Evolutionary conservation across 1,140 invertebrate genomes (phyloP).

Genomic region (Acromyrmex charruanus): DNA sequence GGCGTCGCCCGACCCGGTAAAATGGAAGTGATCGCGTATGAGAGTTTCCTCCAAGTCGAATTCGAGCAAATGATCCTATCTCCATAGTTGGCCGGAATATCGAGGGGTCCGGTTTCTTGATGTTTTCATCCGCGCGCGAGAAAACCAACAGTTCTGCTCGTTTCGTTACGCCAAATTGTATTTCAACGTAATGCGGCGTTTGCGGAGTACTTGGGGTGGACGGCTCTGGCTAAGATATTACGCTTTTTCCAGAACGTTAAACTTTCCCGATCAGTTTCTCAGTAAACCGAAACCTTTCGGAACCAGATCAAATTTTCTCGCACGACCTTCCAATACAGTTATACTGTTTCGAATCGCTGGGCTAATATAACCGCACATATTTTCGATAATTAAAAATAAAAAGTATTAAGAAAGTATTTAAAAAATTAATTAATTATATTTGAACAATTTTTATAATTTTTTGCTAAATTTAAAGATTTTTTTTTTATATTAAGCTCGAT

Average conservation of each 20-base stretch:
- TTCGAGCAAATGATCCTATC: slow-evolving; percentile 54
- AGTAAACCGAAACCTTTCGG: not conserved
- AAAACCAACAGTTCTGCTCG: slow-evolving; percentile 4
- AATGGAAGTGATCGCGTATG: slow-evolving; percentile 47
- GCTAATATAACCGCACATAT: not conserved
- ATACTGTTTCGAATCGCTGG: not conserved
- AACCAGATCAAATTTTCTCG: slow-evolving; percentile 49
- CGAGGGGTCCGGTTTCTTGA: slow-evolving; percentile 25
- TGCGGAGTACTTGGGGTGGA: not conserved
- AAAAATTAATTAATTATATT: not conserved
- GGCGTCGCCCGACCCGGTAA: slow-evolving; percentile 22
- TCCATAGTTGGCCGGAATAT: slow-evolving; percentile 49
- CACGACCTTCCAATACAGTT: not conserved
- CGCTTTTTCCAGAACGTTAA: slow-evolving; percentile 40
- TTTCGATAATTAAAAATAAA: not conserved
- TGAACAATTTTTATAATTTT: not conserved
- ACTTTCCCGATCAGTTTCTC: slow-evolving; percentile 17
- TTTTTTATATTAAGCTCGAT: not conserved
- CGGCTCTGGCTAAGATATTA: slow-evolving; percentile 35
- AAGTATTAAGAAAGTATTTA: not conserved
- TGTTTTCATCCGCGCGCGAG: slow-evolving; percentile 37
- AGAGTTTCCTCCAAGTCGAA: slow-evolving; percentile 33
- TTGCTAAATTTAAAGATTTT: not conserved
- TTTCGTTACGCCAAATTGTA: slow-evolving; percentile 63
- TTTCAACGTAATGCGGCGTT: slow-evolving; percentile 5